Conservation (phyloP, 1,140 invertebrate genomes). For the Macrobrachium rosenbergii region DNA sequence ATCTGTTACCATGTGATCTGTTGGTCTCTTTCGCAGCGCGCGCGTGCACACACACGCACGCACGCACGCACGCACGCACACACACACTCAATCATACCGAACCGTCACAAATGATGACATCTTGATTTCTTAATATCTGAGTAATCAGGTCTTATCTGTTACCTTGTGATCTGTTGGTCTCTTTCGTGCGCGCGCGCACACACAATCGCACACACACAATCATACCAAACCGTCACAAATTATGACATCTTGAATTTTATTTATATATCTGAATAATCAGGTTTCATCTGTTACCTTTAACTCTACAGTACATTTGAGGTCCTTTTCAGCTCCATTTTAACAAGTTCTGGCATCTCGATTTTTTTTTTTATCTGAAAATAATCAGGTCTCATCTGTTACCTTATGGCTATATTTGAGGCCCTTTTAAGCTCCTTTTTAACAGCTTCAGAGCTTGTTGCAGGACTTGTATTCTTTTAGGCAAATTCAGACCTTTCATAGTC, state of each 20-base stretch:
- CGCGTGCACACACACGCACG: slow-evolving; percentile 27
- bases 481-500: too few species aligned
- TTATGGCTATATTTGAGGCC: not conserved
- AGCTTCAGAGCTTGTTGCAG: too few species aligned
- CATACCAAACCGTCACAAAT: not conserved
- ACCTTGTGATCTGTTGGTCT: not conserved
- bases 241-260: not conserved
- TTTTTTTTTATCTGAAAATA: too few species aligned
- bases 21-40: not conserved
- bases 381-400: too few species aligned
- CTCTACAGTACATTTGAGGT: too few species aligned
- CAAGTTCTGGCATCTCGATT: too few species aligned
- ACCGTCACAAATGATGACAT: not conserved
- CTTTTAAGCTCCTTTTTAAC: too few species aligned
- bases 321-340: too few species aligned
- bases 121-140: not conserved
- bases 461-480: too few species aligned
- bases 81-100: not conserved
- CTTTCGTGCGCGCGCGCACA: slow-evolving; percentile 7
- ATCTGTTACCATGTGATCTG: not conserved
- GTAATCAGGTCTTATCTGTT: too few species aligned
- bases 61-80: slow-evolving; percentile 22
- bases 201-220: slow-evolving; percentile 21
- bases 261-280: not conserved
- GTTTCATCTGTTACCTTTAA: too few species aligned